Percentiles rank a stretch among this genome's conserved stretches.
Conservation (phyloP, 2,888 invertebrate species). For the Abrostola tripartita region DNA sequence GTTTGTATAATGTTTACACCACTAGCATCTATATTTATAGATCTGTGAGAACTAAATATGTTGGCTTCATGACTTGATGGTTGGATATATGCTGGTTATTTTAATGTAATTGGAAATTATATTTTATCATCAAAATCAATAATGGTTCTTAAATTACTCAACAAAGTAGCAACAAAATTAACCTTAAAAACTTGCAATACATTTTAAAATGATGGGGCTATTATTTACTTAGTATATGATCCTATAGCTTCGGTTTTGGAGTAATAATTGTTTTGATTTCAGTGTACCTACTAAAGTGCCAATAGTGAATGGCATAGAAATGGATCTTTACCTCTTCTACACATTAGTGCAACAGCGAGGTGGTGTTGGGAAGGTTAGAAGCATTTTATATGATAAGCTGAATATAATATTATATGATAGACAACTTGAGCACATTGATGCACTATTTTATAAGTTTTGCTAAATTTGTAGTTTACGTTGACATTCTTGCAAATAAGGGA, state of each 20-base stretch:
- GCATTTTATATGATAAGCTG: no score
- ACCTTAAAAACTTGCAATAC: no score
- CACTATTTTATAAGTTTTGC: no score
- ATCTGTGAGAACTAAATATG: not conserved
- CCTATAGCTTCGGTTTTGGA: not conserved
- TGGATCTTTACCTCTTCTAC: constrained; percentile 97
- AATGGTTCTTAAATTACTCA: no score
- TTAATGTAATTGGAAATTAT: not conserved
- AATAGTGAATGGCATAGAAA: constrained; percentile 95
- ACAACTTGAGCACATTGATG: no score
- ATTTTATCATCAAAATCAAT: not conserved
- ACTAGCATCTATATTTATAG: not conserved
- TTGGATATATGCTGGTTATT: not conserved
- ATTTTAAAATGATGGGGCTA: no score
- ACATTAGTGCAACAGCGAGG: constrained; percentile 96
- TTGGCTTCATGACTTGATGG: no score
- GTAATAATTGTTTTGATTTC: constrained; percentile 70
- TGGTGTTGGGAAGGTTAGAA: constrained; percentile 97
- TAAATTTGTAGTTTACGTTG: no score
- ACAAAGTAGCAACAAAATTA: no score
- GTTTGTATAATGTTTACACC: constrained; percentile 4
- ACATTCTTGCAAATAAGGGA: no score
- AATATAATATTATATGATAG: not conserved
- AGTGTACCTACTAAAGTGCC: constrained; percentile 90
- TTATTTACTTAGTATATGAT: no score